Base-by-base conservation (phyloP, 2,888 invertebrate genomes). In the Theretra japonica region DNA sequence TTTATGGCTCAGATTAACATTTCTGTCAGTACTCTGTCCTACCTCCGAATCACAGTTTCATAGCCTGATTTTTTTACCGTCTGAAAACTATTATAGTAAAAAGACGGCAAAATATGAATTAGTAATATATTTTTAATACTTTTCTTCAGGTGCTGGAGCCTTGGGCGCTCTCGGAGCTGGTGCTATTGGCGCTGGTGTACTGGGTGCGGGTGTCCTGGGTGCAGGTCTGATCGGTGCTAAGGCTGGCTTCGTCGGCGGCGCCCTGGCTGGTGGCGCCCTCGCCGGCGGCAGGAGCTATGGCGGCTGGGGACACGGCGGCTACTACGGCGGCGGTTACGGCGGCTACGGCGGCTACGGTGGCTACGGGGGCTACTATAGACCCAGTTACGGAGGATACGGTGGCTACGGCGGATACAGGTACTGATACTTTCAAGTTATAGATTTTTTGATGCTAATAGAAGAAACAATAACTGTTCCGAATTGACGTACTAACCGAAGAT, bases 161-260 rank as follows among this genome's bases (percentile, higher is more conserved):
- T 73, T 86, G 28, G 89, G 85, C 53, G 77, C 75, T 7, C 73
- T 86, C 25, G 89, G 88, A 0, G 82, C 83, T 17, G 90, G 92
- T 1, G 90, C 89, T 8, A 90, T 86, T 2, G 89, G 86, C 69
- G 85, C 80, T 58, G 85, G 85, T 59, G 77, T 75, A 4, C 73
- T 86, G 33, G 89, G 88, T 0, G 82, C 83, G 5, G 90, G 90
- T 19, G 73, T 88, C 0, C 74, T 93, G 4, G 92, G 92, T 1
- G 91, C 90, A 5, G 92, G 92, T 56, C 79, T 88, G 0, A 65
- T 91, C 17, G 91, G 91, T 2, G 90, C 87, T 75, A 88, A 88
- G 72, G 89, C 88, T 48, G 93, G 93, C 4, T 79, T 92, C 21
- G 68, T 94, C 21, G 93, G 93, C 1, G 93, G 93, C 0, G 92